Base-by-base conservation (phyloP, 2,113 vertebrate genomes). In the Malurus cyaneus region DNA sequence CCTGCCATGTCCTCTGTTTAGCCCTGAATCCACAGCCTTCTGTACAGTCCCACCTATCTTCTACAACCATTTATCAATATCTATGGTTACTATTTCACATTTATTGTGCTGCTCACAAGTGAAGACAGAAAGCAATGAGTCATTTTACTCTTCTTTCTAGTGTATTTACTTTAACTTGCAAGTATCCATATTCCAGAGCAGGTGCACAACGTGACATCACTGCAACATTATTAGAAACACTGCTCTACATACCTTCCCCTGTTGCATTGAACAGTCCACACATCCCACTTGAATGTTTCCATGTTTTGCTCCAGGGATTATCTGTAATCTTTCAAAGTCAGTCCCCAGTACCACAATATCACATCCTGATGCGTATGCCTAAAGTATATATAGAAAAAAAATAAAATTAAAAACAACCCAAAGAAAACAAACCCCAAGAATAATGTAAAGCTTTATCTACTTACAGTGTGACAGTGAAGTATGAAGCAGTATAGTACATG, bases 351-450 rank as follows among this genome's bases (percentile, higher is more conserved):
- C 98, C 92, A 99, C 99, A 87, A 99, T 98, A 70, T 99, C 99
- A 98, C 99, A 99, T 96, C 99, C 99, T 85, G 99, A 99, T 42
- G 99, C 99, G 18, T 99, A 99, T 23, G 98, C 99, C 99, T 99
- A 88, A 46, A 97, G 88, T 67, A 54, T 44, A 54, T 39, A 39
- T 39, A 39, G 39, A 36, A 56, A n/a, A 65, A 28, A 25, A 52
- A 44, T 8, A 29, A 7, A 14, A 24, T 24, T 66, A n/a, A 25
- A 52, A 73, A 76, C 12, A 67, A 1, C 1, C 8, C 11, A 32
- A 46, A 36, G 9, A 60, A 69, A 70, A 39, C 12, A 36, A 67
- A 60, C 5, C 1, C 34, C 28, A 56, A 69, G 23, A 89, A 67
- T 31, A 42, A 66, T 12, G 2, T 16, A 66, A 73, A 69, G 5